phyloP scores from a whole-genome alignment of 2,113 vertebrate genomes.

The Garra rufa region DNA sequence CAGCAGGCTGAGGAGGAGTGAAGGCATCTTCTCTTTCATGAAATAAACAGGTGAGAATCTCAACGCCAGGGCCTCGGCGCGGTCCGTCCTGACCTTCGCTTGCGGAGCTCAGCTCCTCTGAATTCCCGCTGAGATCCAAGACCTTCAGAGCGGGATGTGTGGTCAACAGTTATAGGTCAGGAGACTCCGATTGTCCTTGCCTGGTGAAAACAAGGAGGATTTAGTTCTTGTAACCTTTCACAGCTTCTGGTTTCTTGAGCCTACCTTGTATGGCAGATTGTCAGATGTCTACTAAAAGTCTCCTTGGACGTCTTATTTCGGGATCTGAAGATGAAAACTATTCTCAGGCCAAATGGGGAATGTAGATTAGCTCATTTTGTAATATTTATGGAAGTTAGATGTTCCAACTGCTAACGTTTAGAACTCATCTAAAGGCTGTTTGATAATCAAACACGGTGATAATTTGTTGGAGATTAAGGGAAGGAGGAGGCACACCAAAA shows the following conservation, averaged over 20 bases:
- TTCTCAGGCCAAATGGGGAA: neutral
- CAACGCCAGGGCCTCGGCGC: constrained; percentile 45
- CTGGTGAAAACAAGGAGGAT: constrained; percentile 39
- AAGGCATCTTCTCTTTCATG: constrained; percentile 44
- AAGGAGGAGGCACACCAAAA: constrained; percentile 44
- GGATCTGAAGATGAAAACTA: neutral
- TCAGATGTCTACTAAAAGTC: neutral
- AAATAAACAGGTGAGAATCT: constrained; percentile 58
- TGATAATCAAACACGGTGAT: constrained; percentile 35
- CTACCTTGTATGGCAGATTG: neutral
- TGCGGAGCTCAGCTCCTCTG: constrained; percentile 54
- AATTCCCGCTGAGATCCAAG: constrained; percentile 46
- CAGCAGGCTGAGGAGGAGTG: constrained; percentile 38
- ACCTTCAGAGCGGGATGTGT: constrained; percentile 58
- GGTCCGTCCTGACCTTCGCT: constrained; percentile 62
- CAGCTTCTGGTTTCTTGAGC: constrained; percentile 16
- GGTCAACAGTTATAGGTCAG: constrained; percentile 55
- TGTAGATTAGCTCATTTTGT: neutral
- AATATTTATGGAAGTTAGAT: neutral
- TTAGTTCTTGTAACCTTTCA: constrained; percentile 33
- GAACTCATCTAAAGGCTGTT: constrained; percentile 17
- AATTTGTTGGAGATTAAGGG: constrained; percentile 50
- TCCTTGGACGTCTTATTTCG: neutral
- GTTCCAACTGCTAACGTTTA: constrained; percentile 2
- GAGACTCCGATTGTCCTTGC: constrained; percentile 34